phyloP scores from a whole-genome alignment of 2,888 invertebrate genomes.

The Stenodema calcarata region DNA sequence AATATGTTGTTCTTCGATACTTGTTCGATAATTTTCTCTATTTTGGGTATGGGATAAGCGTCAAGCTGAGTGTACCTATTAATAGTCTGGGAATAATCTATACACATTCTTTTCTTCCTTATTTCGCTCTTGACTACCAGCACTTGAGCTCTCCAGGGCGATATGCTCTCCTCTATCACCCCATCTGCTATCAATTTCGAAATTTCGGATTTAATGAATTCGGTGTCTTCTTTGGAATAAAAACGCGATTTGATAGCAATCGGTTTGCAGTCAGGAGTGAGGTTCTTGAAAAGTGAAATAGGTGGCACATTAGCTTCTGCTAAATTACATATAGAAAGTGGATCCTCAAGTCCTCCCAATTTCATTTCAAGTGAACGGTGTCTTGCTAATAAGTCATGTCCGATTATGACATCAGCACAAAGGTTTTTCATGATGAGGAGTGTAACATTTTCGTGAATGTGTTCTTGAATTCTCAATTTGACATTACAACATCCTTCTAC shows the following conservation, averaged over 20 bases:
- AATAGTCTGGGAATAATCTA: background rate
- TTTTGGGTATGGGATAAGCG: background rate
- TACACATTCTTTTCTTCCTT: background rate
- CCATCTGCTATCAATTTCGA: background rate
- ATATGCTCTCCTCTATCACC: constrained; percentile 23
- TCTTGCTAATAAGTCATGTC: constrained; percentile 30
- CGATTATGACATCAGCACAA: constrained; percentile 37
- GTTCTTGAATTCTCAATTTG: background rate
- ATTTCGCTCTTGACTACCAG: background rate
- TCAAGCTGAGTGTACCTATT: background rate
- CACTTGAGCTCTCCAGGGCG: background rate
- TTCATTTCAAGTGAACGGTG: constrained; percentile 29
- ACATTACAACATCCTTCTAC: background rate
- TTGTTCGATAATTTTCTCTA: background rate
- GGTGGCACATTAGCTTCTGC: background rate
- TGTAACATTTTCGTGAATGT: background rate
- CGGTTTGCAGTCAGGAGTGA: background rate
- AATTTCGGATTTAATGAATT: background rate
- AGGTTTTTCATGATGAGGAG: background rate
- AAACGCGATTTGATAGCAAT: background rate
- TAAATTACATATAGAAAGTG: background rate
- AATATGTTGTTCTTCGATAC: background rate
- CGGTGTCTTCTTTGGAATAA: background rate
- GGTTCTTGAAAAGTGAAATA: background rate
- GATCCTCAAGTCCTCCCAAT: constrained; percentile 4